Evolutionary conservation across 2,888 invertebrate genomes (phyloP).

Genomic region (Cephus rjabovi): DNA sequence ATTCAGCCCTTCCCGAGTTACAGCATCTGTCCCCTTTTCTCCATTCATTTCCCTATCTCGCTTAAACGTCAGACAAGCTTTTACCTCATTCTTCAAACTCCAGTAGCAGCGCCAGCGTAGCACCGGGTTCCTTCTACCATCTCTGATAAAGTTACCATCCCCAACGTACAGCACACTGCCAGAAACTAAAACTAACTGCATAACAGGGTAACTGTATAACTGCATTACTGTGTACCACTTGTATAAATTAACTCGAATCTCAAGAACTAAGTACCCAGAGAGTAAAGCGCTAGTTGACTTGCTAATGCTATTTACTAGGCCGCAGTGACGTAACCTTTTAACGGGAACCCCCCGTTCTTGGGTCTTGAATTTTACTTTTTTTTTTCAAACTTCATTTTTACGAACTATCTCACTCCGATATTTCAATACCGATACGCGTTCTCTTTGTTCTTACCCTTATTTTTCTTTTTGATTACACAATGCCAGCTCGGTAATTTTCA

Average conservation of each 20-base stretch:
- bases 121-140: not conserved
- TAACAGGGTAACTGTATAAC: slow-evolving; percentile 56
- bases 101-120: not conserved
- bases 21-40: not conserved
- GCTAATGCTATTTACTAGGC: slow-evolving; percentile 62
- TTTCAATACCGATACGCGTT: not conserved
- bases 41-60: not conserved
- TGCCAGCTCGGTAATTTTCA: not conserved
- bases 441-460: not conserved
- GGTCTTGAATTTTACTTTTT: not conserved
- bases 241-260: slow-evolving; percentile 64
- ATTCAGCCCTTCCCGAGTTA: not conserved
- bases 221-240: slow-evolving; percentile 58
- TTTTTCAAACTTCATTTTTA: not conserved
- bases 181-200: slow-evolving; percentile 54
- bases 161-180: slow-evolving; percentile 7
- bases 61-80: not conserved
- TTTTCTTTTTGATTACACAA: not conserved
- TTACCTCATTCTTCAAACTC: not conserved
- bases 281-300: slow-evolving; percentile 62
- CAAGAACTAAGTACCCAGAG: slow-evolving; percentile 60
- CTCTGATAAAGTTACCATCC: not conserved
- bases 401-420: not conserved
- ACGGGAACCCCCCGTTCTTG: not conserved
- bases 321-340: slow-evolving; percentile 39